phyloP scores from a whole-genome alignment of 2,113 vertebrate genomes.

The Neopipo cinnamomea region DNA sequence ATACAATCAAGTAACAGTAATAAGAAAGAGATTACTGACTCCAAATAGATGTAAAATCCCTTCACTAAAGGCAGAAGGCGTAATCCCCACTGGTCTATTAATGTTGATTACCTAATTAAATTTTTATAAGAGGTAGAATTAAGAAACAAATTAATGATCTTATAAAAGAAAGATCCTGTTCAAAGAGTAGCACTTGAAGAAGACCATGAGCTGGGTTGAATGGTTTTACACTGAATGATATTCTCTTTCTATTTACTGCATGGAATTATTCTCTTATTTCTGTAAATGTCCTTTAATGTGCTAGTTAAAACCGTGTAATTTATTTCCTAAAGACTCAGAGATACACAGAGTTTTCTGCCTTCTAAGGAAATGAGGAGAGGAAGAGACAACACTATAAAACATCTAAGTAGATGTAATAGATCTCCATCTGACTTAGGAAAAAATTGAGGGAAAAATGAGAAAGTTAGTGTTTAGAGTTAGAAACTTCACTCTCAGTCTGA shows the following conservation, averaged over 20 bases:
- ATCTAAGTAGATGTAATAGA: background rate
- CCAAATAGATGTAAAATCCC: background rate
- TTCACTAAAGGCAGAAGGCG: background rate
- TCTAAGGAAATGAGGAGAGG: background rate
- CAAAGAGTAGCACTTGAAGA: background rate
- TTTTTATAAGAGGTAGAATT: background rate
- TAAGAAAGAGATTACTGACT: background rate
- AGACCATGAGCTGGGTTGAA: background rate
- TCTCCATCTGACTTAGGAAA: background rate
- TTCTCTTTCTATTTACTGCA: background rate
- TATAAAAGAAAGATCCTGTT: background rate
- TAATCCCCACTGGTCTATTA: background rate
- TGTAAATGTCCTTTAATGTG: background rate
- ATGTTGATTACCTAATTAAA: background rate
- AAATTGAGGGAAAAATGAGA: background rate
- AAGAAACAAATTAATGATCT: background rate
- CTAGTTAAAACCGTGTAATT: background rate
- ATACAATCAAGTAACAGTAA: background rate
- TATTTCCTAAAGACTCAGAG: background rate
- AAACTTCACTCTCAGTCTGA: background rate
- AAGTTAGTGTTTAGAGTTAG: background rate
- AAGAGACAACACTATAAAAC: background rate
- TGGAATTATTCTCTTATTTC: background rate
- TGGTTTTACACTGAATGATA: background rate
- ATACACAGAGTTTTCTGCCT: background rate